Conservation (phyloP, 2,113 vertebrate species). For the Crotalus helleri region DNA sequence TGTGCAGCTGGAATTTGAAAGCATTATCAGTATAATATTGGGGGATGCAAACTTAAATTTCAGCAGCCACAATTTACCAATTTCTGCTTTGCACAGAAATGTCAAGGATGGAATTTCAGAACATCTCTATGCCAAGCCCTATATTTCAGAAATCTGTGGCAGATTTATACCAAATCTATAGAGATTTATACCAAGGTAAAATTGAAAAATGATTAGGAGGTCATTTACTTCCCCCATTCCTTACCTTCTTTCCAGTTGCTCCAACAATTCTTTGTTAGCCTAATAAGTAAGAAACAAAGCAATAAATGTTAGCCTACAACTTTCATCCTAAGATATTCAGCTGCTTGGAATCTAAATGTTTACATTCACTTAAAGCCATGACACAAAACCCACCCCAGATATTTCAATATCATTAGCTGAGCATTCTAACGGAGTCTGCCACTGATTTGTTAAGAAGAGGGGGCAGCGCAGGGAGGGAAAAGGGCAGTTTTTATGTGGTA, state of each 20-base stretch:
- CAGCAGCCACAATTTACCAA: neutral
- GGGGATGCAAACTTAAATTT: neutral
- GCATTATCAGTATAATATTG: neutral
- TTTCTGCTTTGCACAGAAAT: neutral
- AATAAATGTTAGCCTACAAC: neutral
- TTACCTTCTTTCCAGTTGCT: constrained; percentile 79
- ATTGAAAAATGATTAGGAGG: neutral
- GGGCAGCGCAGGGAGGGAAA: neutral
- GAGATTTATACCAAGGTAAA: neutral
- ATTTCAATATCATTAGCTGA: neutral
- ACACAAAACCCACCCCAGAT: neutral
- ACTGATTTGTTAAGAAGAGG: neutral
- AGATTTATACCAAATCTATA: too few species aligned
- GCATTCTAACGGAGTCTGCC: neutral
- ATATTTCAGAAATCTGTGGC: neutral
- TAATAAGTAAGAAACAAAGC: constrained; percentile 28
- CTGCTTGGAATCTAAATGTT: neutral
- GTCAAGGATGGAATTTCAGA: neutral
- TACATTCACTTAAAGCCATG: neutral
- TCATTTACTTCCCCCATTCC: neutral
- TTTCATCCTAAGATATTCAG: neutral
- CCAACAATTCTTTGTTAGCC: constrained; percentile 72
- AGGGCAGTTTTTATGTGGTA: neutral
- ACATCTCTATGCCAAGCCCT: neutral
- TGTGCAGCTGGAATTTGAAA: neutral